These are phyloP conservation scores for Bovichtus variegatus DNA, from an alignment of 2,797 vertebrate genomes.

Conservation along the genomic window DNA sequence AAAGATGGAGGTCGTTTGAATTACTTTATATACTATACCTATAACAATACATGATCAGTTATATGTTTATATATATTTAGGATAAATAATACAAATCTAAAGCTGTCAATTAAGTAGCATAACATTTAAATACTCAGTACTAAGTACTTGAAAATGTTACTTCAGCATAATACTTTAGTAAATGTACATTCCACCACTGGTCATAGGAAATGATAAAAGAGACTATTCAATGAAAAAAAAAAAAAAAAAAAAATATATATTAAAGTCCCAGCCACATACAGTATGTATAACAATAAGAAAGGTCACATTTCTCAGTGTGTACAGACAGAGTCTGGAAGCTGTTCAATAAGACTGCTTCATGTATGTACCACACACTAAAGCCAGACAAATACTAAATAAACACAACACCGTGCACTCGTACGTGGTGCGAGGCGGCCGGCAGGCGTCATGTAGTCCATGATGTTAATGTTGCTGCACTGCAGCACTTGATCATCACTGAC, in stretches of 20 bases:
- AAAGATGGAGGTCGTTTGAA: too few relatives aligned
- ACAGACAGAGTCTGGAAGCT: conserved; percentile 1
- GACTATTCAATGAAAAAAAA: not conserved
- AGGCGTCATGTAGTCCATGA: conserved; percentile 30
- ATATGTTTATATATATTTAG: not conserved
- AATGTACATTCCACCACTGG: not conserved
- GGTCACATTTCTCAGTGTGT: not conserved
- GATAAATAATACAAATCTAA: not conserved
- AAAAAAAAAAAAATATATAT: not conserved
- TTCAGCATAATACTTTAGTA: not conserved
- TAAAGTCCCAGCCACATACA: not conserved
- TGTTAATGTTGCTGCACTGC: conserved; percentile 31
- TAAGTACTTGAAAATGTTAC: not conserved
- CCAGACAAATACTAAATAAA: conserved; percentile 10
- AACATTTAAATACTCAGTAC: not conserved
- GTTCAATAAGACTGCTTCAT: not conserved
- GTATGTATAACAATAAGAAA: not conserved
- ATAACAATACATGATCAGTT: not conserved
- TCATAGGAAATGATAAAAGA: not conserved
- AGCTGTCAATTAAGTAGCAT: not conserved
- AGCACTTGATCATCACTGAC: conserved; percentile 59
- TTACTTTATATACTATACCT: not conserved
- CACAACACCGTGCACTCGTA: conserved; percentile 1
- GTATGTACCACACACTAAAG: not conserved
- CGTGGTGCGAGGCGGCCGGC: conserved; percentile 16